Evolutionary conservation across 1,140 invertebrate genomes (phyloP), one percentile per base, ranked within the genome.

Genomic region (Littorina saxatilis): DNA sequence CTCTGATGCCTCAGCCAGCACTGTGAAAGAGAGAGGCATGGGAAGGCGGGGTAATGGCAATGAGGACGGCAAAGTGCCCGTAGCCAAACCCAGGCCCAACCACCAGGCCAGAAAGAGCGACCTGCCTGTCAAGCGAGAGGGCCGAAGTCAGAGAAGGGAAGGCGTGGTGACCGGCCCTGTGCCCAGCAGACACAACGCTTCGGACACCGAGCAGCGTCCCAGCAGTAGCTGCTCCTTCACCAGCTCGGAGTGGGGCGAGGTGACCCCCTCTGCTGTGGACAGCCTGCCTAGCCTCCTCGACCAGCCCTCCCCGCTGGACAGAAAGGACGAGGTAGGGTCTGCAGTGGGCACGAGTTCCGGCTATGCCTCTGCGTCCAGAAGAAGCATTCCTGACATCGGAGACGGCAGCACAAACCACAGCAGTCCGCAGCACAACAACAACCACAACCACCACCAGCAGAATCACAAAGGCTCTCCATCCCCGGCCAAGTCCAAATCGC

Each of bases 181-280:
- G 27, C 5, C 20, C 7, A 32, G 1, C 5, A 20, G 9, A 23
- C 66, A 40, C 32, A 1, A 2, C 37, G 17, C 66, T 35, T 39
- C 17, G 23, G 35, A 40, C 27, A 5, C 23, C 2, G 4, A 39
- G 1, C 70, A 39, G 1, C 70, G 43, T 1, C 76, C 55, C 20
- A 37, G 55, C 76, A 78, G 76, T 27, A 20, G 37, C 55, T 78
- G 76, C 27, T 78, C 76, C 35, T 78, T 63, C 58, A 78, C 76
- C 58, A 78, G 76, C 58, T 78, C 76, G 2, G 76, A 78, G 55
- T 78, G 76, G 76, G 76, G 76, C 23, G 76, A 78, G 7, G 39
- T 78, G 35, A 78, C 76, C 39, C 76, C 76, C 23, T n/a, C n/a
- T n/a, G n/a, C n/a, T n/a, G 66, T 58, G 13, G 70, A 73, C 23